Conservation (phyloP, 2,113 vertebrate genomes). For the Panthera tigris region DNA sequence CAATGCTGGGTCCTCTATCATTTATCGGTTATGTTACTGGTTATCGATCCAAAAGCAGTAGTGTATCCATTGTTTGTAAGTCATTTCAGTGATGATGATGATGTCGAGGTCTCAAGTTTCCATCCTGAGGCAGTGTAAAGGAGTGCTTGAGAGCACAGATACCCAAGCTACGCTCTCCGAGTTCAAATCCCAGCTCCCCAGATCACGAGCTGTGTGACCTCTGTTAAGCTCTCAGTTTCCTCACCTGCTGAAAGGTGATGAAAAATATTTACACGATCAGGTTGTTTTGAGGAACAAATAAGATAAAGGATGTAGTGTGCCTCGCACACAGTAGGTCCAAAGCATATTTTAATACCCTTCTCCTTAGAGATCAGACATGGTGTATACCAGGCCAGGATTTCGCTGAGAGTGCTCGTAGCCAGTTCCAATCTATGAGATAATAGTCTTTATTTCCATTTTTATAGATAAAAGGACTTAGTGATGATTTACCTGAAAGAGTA, state of each 20-base stretch:
- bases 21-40: not conserved
- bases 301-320: not conserved
- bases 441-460: not conserved
- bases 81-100: not conserved
- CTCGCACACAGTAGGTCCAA: not conserved
- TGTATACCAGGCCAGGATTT: not conserved
- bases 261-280: not conserved
- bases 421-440: not conserved
- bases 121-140: not conserved
- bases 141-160: not conserved
- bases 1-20: not conserved
- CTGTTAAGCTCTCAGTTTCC: not conserved
- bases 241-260: not conserved
- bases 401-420: not conserved
- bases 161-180: not conserved
- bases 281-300: not conserved
- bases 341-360: not conserved
- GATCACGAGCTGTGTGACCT: not conserved
- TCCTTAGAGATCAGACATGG: not conserved
- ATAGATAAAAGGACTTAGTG: not conserved
- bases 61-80: not conserved
- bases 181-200: not conserved
- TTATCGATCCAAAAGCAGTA: not conserved
- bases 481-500: not conserved
- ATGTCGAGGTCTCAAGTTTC: not conserved